Evolutionary conservation across 2,888 invertebrate genomes (phyloP), one percentile per base, ranked within the genome.

Genomic region (Orthonevra nobilis): DNA sequence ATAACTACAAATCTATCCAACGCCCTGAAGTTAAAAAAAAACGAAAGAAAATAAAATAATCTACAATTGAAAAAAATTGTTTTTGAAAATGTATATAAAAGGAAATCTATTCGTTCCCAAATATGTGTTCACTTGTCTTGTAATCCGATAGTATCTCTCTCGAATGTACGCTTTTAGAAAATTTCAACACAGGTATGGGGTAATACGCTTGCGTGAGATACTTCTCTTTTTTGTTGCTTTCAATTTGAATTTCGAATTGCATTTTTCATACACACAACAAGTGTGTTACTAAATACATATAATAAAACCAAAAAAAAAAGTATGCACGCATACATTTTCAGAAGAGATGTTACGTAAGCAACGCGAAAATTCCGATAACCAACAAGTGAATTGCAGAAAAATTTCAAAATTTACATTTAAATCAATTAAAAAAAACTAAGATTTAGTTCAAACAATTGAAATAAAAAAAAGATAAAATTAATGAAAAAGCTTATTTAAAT

Each of bases 181-280:
- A 68, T 73, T 73, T 79, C 79, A 73, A 79, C 79, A 79, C 73
- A 66, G 56, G 20, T 79, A 56, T 79, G 79, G 63, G 61, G 73
- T 61, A 68, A 73, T 63, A 79, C 79, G 79, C 73, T 73, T 79
- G 73, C 73, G 73, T 73, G 40, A 50, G 12, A 50, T 28, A 52
- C 7, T 58, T 5, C 9, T 61, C 9, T 56, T 6, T 12, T 20
- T 46, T 34, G 42, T 14, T 30, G n/a, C 38, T 54, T 42, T 9
- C n/a, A n/a, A 44, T 40, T 28, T 30, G 4, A 58, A 40, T 44
- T 69, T 60, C 26, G 26, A 63, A 60, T 66, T 77, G 52, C 77
- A 72, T 68, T 56, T 75, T 3, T n/a, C 32, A 34, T 52, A 52
- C 48, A 63, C 52, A 36, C n/a, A 61, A 72, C 30, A 79, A 60